Evolutionary conservation across 2,888 invertebrate species (phyloP), one percentile per base, ranked within the genome.

Genomic region (Eristalis tenax): DNA sequence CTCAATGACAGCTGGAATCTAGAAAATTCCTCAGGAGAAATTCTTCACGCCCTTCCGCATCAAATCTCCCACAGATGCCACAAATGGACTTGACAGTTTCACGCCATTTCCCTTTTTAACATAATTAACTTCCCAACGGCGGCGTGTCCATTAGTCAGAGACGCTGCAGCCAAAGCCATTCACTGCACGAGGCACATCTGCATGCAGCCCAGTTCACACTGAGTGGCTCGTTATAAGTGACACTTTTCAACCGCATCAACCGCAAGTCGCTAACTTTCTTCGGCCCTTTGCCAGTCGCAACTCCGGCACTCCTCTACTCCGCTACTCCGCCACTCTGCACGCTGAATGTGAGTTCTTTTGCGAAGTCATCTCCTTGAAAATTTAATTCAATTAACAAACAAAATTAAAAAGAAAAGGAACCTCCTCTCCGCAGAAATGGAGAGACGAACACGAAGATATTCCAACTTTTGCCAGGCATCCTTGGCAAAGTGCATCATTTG

Each of bases 351-450:
- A 18, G 50, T 18, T 50, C 50, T 50, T 69, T 38, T 50, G 26
- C 40, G 32, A 32, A 32, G 32, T 71, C 26, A 11, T 15, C 13
- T 73, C 28, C 71, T n/a, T 71, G 56, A 50, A 3, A 64, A 61
- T 61, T 75, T 83, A 83, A 86, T 83, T 78, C 71, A 86, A 83
- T 86, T 86, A 83, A 40, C 65, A 86, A 86, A 82, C 74, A 83
- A 83, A 86, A 78, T 83, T 83, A 79, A 78, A 78, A 32, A 26
- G 32, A 32, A 32, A 32, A 32, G 32, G 10, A 86, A 86, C 75
- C 83, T 86, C 68, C 26, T 26, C 26, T 1, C 18, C 35, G 26
- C 40, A 50, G 56, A 56, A 56, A 65, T 22, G 50, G 22, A 61
- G 38, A 80, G 61, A 70, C 40, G 56, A n/a, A 82, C n/a, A n/a